These are phyloP conservation scores for Hypomecis atomaria DNA, from an alignment of 2,888 invertebrate species.

Conservation along the genomic window DNA sequence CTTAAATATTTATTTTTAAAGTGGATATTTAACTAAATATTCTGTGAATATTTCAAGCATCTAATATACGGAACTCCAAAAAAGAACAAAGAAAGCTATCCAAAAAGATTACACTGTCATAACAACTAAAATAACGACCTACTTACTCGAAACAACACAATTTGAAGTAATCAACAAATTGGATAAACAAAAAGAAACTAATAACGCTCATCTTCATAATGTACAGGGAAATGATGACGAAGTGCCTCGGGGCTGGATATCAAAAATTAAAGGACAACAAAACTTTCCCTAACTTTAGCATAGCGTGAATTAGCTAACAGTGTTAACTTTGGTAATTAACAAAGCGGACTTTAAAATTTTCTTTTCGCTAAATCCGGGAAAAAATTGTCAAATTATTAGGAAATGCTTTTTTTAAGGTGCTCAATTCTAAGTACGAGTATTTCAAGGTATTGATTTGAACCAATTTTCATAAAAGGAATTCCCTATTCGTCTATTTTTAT, in stretches of 20 bases:
- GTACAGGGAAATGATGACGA: slow-evolving; percentile 26
- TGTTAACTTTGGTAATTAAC: slow-evolving; percentile 37
- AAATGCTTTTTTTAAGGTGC: no score
- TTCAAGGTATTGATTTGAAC: no score
- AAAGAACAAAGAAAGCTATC: not conserved
- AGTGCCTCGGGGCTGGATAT: slow-evolving; percentile 26
- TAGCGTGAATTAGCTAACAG: slow-evolving; percentile 32
- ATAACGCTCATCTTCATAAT: slow-evolving; percentile 28
- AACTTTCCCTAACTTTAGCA: slow-evolving; percentile 34
- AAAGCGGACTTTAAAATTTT: slow-evolving; percentile 24
- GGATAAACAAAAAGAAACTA: slow-evolving; percentile 24
- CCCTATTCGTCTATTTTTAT: no score
- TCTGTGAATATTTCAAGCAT: no score
- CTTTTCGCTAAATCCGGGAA: slow-evolving; percentile 12
- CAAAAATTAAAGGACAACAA: slow-evolving; percentile 34
- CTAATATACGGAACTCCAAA: no score
- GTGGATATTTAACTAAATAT: no score
- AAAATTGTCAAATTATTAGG: not conserved
- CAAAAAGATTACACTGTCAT: not conserved
- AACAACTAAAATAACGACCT: slow-evolving; percentile 15
- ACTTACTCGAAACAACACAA: slow-evolving; percentile 6
- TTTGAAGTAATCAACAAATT: slow-evolving; percentile 27
- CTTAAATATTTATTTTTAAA: no score
- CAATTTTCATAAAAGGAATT: no score
- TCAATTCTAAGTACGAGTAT: no score